Evolutionary conservation across 2,113 vertebrate species (phyloP).

Genomic region (Crypturellus undulatus): DNA sequence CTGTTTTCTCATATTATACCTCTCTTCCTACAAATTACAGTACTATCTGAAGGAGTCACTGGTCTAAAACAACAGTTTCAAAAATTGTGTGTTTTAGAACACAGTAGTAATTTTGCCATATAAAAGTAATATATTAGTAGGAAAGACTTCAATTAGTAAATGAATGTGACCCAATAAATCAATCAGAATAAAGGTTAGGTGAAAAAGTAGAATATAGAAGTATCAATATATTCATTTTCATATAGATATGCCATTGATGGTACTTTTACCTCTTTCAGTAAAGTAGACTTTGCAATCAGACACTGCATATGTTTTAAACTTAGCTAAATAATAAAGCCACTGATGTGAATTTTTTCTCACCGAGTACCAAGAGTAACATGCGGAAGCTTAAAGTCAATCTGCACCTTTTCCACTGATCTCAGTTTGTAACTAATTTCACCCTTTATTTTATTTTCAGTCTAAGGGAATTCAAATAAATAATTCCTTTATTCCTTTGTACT

Average conservation of each 20-base stretch:
- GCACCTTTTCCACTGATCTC: neutral
- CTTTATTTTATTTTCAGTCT: neutral
- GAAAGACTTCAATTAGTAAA: neutral
- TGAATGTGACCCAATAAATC: neutral
- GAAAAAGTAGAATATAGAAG: neutral
- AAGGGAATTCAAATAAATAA: neutral
- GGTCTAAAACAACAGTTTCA: neutral
- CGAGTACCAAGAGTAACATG: neutral
- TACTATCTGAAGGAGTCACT: neutral
- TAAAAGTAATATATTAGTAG: neutral
- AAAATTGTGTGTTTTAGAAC: neutral
- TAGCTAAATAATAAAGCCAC: neutral
- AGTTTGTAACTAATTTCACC: neutral
- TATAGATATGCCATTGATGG: neutral
- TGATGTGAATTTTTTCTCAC: neutral
- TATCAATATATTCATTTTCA: neutral
- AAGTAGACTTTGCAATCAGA: neutral
- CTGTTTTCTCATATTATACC: neutral
- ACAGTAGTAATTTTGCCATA: neutral
- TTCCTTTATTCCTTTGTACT: neutral
- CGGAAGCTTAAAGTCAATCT: neutral
- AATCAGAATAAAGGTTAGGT: neutral
- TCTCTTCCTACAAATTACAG: neutral
- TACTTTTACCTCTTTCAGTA: neutral
- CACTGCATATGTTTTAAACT: neutral